Percentiles rank a stretch among this genome's conserved stretches.
These are phyloP conservation scores for Oasisia sp. DNA, from an alignment of 2,888 invertebrate genomes.

Conservation along the genomic window DNA sequence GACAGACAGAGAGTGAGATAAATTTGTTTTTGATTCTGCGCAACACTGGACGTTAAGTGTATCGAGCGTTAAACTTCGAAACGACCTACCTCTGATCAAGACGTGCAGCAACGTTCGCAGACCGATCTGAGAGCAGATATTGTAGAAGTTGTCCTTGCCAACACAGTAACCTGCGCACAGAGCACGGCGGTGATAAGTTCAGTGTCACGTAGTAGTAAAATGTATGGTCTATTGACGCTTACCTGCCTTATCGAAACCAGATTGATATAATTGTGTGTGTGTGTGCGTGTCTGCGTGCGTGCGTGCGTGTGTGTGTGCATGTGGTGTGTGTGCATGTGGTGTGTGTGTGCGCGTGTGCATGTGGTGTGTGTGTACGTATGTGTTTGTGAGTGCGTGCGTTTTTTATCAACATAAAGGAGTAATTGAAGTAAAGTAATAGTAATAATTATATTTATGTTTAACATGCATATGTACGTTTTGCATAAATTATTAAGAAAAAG, in stretches of 20 bases:
- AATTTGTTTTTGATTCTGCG: too few relatives aligned
- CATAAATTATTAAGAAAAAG: too few relatives aligned
- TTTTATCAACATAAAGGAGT: too few relatives aligned
- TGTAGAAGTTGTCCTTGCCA: constrained; percentile 17
- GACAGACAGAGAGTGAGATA: too few relatives aligned
- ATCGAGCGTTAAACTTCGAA: too few relatives aligned
- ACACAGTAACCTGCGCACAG: constrained; percentile 10
- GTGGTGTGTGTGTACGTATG: too few relatives aligned
- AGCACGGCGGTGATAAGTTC: not conserved
- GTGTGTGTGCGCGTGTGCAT: too few relatives aligned
- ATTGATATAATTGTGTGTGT: not conserved
- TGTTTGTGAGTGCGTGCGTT: not conserved
- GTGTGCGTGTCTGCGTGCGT: not conserved
- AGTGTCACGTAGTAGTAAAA: not conserved
- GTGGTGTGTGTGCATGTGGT: too few relatives aligned
- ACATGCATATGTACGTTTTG: too few relatives aligned
- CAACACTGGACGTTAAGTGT: too few relatives aligned
- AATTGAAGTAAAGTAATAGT: not conserved
- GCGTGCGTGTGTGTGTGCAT: too few relatives aligned
- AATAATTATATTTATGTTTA: too few relatives aligned
- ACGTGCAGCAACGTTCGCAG: not conserved
- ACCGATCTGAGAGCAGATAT: constrained; percentile 14
- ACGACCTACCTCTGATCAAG: constrained; percentile 20
- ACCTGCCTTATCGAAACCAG: not conserved
- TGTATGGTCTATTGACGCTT: not conserved